Base-by-base conservation (phyloP, 2,113 vertebrate genomes). In the Eolophus roseicapilla region DNA sequence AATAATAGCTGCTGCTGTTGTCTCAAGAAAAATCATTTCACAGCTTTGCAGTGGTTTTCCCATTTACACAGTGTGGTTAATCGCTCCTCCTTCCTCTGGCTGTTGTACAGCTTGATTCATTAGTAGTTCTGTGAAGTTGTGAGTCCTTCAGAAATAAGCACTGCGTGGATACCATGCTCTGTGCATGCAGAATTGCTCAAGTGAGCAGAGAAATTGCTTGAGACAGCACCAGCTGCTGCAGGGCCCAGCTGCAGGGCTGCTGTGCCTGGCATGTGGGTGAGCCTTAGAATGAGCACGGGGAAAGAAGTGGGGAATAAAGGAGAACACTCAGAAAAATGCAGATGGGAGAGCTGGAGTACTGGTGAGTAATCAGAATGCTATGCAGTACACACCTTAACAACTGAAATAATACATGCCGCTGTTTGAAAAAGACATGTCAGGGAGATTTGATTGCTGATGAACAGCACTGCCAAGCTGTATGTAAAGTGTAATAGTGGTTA, bases 1-100 rank as follows among this genome's bases (percentile, higher is more conserved):
- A 80, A 29, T 14, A 53, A 16, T 31, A 4, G 9, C n/a, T 62
- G 31, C 43, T 83, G 46, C 29, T 0, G 0, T 53, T 50, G 11
- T 53, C 60, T 83, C 27, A 27, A 88, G 50, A 69, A 89, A 70
- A 79, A 46, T 5, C 0, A 1, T 65, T 57, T 16, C 18, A 49
- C 29, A 37, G 20, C 16, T 73, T 82, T 86, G 52, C 39, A 70
- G 25, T 39, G 46, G 23, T 59, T 85, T 46, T 43, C 20, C 39
- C 11, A 12, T 65, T 68, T 89, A 44, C 49, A 80, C 31, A 27
- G 7, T 10, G 44, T 47, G 12, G 11, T 63, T 67, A 27, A 59
- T 53, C 2, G 2, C 13, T 77, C 13, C 16, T 84, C 27, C 28
- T 83, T 77, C n/a, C 23, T 80, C 37, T 67, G 59, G 35, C 59